A percentile compares a stretch with the other conserved stretches of the same genome.
Conservation (phyloP, 1,140 invertebrate genomes). For the Temnothorax longispinosus region DNA sequence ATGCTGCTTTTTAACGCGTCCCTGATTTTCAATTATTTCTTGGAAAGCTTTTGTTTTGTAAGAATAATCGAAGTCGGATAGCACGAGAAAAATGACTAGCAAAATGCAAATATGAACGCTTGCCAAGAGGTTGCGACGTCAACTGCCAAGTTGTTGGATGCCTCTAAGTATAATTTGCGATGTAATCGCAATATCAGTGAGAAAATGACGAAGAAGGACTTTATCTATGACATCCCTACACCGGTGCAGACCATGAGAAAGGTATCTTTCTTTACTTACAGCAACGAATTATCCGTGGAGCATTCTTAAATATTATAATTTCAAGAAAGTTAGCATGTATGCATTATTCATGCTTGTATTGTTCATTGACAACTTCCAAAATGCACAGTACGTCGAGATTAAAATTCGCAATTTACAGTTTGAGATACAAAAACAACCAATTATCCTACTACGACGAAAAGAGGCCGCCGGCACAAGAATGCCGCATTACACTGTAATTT, state of each 20-base stretch:
- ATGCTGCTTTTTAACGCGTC: background rate
- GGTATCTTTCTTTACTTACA: conserved; percentile 45
- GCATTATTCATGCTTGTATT: too few relatives aligned
- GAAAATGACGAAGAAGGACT: conserved; percentile 80
- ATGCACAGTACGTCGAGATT: background rate
- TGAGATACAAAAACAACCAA: conserved; percentile 56
- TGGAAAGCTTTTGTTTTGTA: background rate
- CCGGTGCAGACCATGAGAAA: conserved; percentile 63
- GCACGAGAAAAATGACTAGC: conserved; percentile 44
- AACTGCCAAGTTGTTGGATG: conserved; percentile 59
- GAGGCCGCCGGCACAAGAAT: conserved; percentile 44
- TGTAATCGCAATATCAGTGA: conserved; percentile 78
- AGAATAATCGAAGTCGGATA: background rate
- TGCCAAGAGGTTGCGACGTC: conserved; percentile 14
- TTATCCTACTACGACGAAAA: conserved; percentile 67
- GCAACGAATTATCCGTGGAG: background rate
- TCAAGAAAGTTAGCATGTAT: background rate
- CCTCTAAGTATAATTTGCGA: conserved; percentile 77
- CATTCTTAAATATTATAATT: background rate
- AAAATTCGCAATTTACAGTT: conserved; percentile 45
- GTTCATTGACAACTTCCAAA: background rate
- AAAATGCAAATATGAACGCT: conserved; percentile 54
- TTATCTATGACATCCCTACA: conserved; percentile 76
- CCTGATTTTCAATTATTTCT: conserved; percentile 19
- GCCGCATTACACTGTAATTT: conserved; percentile 67